Conservation (phyloP, 2,797 vertebrate genomes). For the Dicrostonyx torquatus region DNA sequence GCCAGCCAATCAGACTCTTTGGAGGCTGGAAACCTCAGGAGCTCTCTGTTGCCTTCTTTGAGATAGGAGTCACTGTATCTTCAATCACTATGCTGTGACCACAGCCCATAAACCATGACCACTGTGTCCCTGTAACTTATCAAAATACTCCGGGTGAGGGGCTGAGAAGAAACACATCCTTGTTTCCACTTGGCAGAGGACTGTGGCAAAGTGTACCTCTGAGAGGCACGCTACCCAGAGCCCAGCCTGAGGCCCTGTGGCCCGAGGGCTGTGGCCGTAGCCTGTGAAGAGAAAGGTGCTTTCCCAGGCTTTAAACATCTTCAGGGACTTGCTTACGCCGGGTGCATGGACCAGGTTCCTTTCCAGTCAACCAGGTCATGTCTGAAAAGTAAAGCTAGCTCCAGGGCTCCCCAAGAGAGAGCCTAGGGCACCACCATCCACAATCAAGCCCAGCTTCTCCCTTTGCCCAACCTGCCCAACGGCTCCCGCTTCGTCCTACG, state of each 20-base stretch:
- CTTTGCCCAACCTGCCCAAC: not conserved
- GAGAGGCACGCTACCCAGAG: not conserved
- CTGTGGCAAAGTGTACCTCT: accelerated
- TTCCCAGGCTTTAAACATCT: not conserved
- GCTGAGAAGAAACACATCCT: not conserved
- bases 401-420: not conserved
- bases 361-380: not conserved
- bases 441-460: not conserved
- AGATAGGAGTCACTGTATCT: accelerated
- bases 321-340: accelerated
- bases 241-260: too few species aligned
- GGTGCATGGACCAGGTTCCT: not conserved
- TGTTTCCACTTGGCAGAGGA: not conserved
- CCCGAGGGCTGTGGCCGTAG: not conserved
- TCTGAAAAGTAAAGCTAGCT: not conserved
- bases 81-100: not conserved
- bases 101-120: accelerated
- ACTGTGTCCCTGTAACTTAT: accelerated
- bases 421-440: not conserved
- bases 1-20: not conserved
- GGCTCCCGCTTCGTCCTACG: not conserved
- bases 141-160: not conserved
- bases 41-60: too few species aligned
- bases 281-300: not conserved
- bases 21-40: not conserved